Conservation (phyloP, 92 coral and sea anemone species). For the Pocillopora meandrina region DNA sequence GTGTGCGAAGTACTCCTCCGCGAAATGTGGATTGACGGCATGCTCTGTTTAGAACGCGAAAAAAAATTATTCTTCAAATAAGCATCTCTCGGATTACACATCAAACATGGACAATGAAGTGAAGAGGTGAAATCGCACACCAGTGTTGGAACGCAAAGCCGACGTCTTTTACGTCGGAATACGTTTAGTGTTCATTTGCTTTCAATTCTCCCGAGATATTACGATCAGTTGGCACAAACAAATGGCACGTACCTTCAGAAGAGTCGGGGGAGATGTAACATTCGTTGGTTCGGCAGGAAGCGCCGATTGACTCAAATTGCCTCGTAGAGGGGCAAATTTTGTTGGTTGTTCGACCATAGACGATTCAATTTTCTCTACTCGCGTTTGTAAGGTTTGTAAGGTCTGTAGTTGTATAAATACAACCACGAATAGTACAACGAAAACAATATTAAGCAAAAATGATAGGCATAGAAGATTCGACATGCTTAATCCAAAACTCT, state of each 20-base stretch:
- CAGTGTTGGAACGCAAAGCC: constrained; percentile 4
- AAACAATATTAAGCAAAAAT: constrained; percentile 77
- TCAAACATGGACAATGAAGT: constrained; percentile 20
- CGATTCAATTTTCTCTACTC: constrained; percentile 59
- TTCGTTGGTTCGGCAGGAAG: not conserved
- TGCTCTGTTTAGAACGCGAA: constrained; percentile 39
- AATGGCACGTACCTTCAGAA: constrained; percentile 33
- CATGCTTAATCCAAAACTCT: constrained; percentile 42
- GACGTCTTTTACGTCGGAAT: not conserved
- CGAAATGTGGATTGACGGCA: constrained; percentile 42
- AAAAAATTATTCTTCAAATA: constrained; percentile 7
- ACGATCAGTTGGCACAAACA: constrained; percentile 18
- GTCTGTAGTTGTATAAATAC: constrained; percentile 78
- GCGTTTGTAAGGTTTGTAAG: constrained; percentile 75
- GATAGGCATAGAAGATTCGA: constrained; percentile 62
- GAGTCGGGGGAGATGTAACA: constrained; percentile 14
- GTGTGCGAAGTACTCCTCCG: constrained; percentile 60
- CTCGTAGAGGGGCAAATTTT: not conserved
- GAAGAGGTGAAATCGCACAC: constrained; percentile 13
- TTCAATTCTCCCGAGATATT: constrained; percentile 13
- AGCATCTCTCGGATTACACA: constrained; percentile 35
- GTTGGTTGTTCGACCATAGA: constrained; percentile 15
- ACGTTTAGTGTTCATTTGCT: constrained; percentile 19
- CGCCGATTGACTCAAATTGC: constrained; percentile 5
- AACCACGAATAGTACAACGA: constrained; percentile 83